Base-by-base conservation (phyloP, 2,888 invertebrate species). In the Drosophila demipolita region DNA sequence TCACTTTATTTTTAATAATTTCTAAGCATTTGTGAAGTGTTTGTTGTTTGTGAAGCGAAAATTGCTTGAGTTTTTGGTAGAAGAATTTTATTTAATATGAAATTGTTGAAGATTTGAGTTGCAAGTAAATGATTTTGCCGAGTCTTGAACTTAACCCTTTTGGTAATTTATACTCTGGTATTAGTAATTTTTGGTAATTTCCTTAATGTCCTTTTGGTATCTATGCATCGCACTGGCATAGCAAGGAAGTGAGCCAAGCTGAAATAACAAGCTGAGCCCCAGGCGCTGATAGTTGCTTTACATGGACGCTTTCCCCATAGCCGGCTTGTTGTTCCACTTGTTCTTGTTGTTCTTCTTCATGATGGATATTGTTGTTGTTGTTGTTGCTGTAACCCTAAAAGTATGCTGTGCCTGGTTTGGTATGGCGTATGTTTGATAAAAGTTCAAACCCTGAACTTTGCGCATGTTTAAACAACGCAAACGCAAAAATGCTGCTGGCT, bases 381-480 rank as follows among this genome's bases (percentile, higher is more conserved):
- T 23, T 66, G 48, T 61, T 75, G 54, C 29, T 66, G 66, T 77
- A 82, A 84, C 83, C 84, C 79, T 77, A 83, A 81, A 82, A 83
- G 83, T 79, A 82, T 82, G 82, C 81, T 79, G 73, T 58, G 72
- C 77, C 72, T 65, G 62, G 74, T 68, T 72, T 73, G 82, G 85
- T 73, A 77, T 86, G 83, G 87, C 88, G 86, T 90, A 86, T 86
- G 85, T 87, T 86, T 90, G 86, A 89, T 90, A 89, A 90, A 90
- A 90, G 91, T 90, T 90, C 90, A 90, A 84, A 75, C 78, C 88
- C 87, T 82, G 89, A 91, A 90, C 91, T 90, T 90, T 90, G 90
- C 90, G 83, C 90, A 89, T 89, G 90, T 90, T 87, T 90, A 86
- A 90, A 90, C 91, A 89, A 84, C 90, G 90, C 83, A 90, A 86